Base-by-base conservation (phyloP, 2,113 vertebrate species). In the Callipepla californica region DNA sequence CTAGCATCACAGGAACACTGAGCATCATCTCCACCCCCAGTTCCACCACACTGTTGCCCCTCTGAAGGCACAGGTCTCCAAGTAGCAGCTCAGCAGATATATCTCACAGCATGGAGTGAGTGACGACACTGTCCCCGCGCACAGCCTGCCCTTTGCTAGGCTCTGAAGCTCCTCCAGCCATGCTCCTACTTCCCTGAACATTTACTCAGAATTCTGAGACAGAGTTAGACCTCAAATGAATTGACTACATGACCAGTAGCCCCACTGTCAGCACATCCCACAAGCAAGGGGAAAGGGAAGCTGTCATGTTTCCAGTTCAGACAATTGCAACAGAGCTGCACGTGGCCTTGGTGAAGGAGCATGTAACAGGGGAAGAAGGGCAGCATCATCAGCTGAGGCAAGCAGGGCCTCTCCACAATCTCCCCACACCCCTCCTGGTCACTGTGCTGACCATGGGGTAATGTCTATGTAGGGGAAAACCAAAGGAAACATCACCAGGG, bases 1-100 rank as follows among this genome's bases (percentile, higher is more conserved):
- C 32, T 12, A 77, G 42, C n/a, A 0, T 5, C 68, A 25, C 0
- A 0, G 76, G 13, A 13, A 12, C 20, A 7, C 6, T 25, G 2
- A 55, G 53, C 50, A 13, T 21, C 86, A 28, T 28, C 5, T 1
- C 53, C 22, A 0, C 47, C 47, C 59, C 17, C 51, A 2, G 32
- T 20, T 40, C 34, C 42, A 2, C 42, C 2, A 1, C 47, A 0
- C 53, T 1, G 1, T 50, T 7, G 38, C 36, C 25, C 42, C 78
- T 16, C 42, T 5, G 0, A 1, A 26, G 50, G 32, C 9, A 4
- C 1, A 11, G 14, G 34, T 23, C 7, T 5, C 25, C 1, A 0
- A 6, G 2, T 3, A 63, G 57, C 21, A 28, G n/a, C 16, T 13
- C 59, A 30, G 40, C 0, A 1, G 16, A 53, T 42, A 13, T 20